Conservation (phyloP, 2,113 vertebrate species). For the Neofelis nebulosa region DNA sequence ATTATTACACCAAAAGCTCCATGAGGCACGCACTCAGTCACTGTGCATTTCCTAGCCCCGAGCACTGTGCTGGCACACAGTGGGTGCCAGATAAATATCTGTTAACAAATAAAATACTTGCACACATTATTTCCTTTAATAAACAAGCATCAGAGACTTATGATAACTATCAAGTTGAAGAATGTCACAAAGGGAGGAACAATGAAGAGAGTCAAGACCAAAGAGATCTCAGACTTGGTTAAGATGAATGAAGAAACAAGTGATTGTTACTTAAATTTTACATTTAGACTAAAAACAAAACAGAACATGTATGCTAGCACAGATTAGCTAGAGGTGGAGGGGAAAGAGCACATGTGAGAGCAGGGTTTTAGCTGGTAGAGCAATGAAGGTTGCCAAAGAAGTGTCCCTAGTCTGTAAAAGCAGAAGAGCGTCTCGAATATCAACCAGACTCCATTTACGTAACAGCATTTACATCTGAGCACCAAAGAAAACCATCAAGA, state of each 20-base stretch:
- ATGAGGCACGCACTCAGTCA: background rate
- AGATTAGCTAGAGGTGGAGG: background rate
- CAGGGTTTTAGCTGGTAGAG: background rate
- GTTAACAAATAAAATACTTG: background rate
- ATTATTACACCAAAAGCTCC: background rate
- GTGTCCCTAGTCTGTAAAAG: background rate
- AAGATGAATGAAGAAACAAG: background rate
- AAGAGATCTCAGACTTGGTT: background rate
- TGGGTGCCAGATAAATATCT: background rate
- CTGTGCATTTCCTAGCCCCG: background rate
- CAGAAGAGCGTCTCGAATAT: background rate
- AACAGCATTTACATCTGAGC: constrained; percentile 7
- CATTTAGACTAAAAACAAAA: background rate
- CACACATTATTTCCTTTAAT: background rate
- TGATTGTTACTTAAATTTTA: background rate
- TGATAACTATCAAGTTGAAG: background rate
- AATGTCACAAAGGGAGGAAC: background rate
- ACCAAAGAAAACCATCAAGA: constrained; percentile 17
- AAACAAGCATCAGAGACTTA: background rate
- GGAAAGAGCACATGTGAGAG: background rate
- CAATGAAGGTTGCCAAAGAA: background rate
- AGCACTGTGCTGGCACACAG: background rate
- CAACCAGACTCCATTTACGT: background rate
- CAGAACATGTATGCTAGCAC: background rate
- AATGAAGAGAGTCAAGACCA: background rate